Evolutionary conservation across 2,797 vertebrate genomes (phyloP), one percentile per base, ranked within the genome.

Genomic region (Paratrypauchen microcephalus): DNA sequence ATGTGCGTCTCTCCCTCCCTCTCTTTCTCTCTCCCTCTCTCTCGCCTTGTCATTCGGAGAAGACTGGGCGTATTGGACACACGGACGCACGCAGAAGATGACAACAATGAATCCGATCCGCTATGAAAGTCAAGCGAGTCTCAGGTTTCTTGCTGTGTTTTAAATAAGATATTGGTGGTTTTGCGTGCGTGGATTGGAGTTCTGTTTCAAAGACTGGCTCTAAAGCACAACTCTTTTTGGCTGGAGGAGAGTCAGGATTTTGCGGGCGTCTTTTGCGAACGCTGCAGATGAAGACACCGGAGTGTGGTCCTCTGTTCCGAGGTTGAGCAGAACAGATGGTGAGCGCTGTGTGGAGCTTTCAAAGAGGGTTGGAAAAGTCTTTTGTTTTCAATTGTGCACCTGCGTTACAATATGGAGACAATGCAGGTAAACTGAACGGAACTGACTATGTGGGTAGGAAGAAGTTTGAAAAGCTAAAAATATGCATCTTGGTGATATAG

Each of bases 321-420:
- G 72, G 60, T 76, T 85, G 82, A 79, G 76, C 65, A 41, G 58
- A 78, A 65, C 82, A 83, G 80, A 86, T 83, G 88, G 87, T 89
- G 83, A 89, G 89, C 23, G 0, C 23, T 5, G 68, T 55, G 60
- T 73, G 48, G 70, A n/a, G 68, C 30, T 75, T 58, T 71, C 6
- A 50, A 64, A 76, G 70, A 67, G 60, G 24, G n/a, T 45, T 15
- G 32, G 30, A 5, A 32, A 55, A 66, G 57, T 47, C 71, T 72
- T 28, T 52, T 68, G 18, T 52, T 60, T 60, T 61, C 11, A 50
- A 24, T 6, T 0, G 15, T 68, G 47, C 65, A 69, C 11, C 47
- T 74, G 16, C 21, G 1, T 56, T 6, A 21, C 2, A 48, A 15
- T 56, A 47, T 3, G 21, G 26, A 60, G 36, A 32, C 73, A 62